phyloP scores from a whole-genome alignment of 2,797 vertebrate species.

The Etheostoma nigrum region DNA sequence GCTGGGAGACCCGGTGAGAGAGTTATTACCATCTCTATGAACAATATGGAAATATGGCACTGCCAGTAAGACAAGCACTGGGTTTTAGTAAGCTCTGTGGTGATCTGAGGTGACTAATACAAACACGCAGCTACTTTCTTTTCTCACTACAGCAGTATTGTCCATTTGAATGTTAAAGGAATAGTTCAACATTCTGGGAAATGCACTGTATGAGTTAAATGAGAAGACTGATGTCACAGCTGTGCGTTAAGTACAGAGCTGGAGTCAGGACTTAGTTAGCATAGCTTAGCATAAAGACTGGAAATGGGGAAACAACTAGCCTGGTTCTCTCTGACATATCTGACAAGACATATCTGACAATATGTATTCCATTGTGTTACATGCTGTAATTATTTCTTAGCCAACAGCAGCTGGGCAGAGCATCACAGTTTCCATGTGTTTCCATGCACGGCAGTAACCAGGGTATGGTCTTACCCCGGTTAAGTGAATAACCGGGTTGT shows the following conservation, averaged over 20 bases:
- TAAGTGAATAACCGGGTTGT: too few species aligned
- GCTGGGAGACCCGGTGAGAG: constrained; percentile 91
- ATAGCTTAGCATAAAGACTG: neutral
- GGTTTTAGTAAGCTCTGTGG: too few species aligned
- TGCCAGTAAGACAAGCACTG: neutral
- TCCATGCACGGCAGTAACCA: too few species aligned
- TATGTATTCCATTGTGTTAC: neutral
- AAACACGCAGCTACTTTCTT: neutral
- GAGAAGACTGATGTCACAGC: neutral
- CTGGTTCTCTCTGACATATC: neutral
- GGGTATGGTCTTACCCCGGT: too few species aligned
- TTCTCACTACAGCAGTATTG: neutral
- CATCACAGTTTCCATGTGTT: too few species aligned
- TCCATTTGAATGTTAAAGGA: neutral
- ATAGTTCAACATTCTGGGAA: neutral
- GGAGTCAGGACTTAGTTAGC: neutral
- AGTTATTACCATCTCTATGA: neutral
- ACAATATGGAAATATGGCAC: neutral
- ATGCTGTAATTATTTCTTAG: neutral
- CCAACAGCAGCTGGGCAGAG: too few species aligned
- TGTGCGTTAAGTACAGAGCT: too few species aligned
- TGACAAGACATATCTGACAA: neutral
- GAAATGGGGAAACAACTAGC: neutral
- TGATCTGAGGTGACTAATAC: neutral
- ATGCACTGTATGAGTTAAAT: neutral